A percentile compares a stretch with the other conserved stretches of the same genome.
These are phyloP conservation scores for Gymnocheta viridis DNA, from an alignment of 2,888 invertebrate species.

Conservation along the genomic window DNA sequence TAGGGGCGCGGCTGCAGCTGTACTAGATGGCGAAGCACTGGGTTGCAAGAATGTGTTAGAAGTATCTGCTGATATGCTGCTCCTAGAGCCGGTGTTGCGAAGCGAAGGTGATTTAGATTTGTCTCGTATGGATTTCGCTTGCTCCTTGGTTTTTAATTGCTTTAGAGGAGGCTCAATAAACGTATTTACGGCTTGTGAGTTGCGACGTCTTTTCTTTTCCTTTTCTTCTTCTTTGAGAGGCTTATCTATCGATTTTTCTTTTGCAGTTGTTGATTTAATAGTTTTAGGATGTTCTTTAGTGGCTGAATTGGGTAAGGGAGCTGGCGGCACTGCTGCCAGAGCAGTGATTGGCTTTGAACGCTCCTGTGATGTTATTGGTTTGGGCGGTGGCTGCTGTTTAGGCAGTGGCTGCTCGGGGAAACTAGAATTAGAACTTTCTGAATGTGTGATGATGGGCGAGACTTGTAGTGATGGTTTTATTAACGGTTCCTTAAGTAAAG, in stretches of 20 bases:
- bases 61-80: constrained; percentile 56
- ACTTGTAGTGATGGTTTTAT: constrained; percentile 70
- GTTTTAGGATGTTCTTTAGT: constrained; percentile 54
- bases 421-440: constrained; percentile 81
- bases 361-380: constrained; percentile 42
- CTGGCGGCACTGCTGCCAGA: background rate
- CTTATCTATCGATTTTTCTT: constrained; percentile 83
- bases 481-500: background rate
- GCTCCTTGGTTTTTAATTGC: constrained; percentile 76
- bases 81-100: constrained; percentile 69
- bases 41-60: constrained; percentile 62
- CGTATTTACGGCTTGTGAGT: constrained; percentile 74
- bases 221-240: constrained; percentile 76
- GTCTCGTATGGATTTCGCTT: constrained; percentile 77
- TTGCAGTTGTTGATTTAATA: constrained; percentile 72
- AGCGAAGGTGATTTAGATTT: constrained; percentile 80
- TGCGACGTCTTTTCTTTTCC: constrained; percentile 83
- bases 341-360: constrained; percentile 31
- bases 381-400: constrained; percentile 36
- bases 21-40: constrained; percentile 60
- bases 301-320: constrained; percentile 18
- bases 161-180: constrained; percentile 82
- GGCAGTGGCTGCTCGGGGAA: constrained; percentile 79
- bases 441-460: constrained; percentile 74
- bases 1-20: constrained; percentile 57